Conservation (phyloP, 2,797 vertebrate genomes). For the Hemitrygon akajei region DNA sequence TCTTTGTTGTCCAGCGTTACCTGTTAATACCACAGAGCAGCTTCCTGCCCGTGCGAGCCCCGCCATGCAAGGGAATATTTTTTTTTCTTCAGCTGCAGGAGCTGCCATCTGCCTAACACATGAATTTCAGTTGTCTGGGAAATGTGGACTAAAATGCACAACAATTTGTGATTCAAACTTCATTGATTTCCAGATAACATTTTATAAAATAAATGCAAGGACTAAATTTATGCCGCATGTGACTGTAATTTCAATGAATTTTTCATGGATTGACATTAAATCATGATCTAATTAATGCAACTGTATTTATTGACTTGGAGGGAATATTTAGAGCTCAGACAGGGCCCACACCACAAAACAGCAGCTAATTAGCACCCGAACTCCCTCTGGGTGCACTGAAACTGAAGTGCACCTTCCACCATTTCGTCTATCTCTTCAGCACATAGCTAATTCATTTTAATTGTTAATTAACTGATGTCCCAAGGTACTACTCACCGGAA, state of each 20-base stretch:
- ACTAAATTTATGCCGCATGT: neutral
- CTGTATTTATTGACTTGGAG: neutral
- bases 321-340: neutral
- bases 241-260: neutral
- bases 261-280: neutral
- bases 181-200: too few species aligned
- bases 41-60: neutral
- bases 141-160: neutral
- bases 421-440: neutral
- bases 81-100: too few species aligned
- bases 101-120: neutral
- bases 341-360: neutral
- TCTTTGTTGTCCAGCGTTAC: neutral
- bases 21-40: neutral
- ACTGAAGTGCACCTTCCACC: neutral
- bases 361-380: neutral
- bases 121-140: neutral
- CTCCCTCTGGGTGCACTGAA: neutral
- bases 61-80: neutral
- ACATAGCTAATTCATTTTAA: constrained; percentile 15
- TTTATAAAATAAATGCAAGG: neutral
- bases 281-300: neutral
- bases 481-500: neutral
- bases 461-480: neutral
- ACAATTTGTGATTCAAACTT: neutral